phyloP scores from a whole-genome alignment of 2,888 invertebrate genomes.

The Diaperis boleti region DNA sequence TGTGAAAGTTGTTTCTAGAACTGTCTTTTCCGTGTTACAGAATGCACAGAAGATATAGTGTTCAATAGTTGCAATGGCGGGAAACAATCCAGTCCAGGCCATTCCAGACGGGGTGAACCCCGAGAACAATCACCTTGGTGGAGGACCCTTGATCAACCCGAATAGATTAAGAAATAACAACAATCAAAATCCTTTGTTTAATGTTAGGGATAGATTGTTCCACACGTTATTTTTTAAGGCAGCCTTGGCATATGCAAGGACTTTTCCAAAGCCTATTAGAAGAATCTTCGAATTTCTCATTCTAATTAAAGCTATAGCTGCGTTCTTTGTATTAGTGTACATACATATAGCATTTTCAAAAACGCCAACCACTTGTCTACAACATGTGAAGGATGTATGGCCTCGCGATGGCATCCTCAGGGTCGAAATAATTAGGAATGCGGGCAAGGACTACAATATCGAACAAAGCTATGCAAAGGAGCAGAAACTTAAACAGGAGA shows the following conservation, averaged over 20 bases:
- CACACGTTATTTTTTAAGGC: constrained; percentile 95
- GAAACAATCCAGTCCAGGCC: constrained; percentile 48
- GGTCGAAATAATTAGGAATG: constrained; percentile 86
- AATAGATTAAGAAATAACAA: constrained; percentile 71
- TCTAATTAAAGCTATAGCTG: constrained; percentile 83
- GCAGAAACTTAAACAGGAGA: constrained; percentile 77
- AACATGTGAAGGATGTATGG: constrained; percentile 90
- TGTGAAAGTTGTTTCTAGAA: neutral
- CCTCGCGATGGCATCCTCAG: constrained; percentile 94
- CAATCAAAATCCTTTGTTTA: constrained; percentile 82
- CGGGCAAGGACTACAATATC: constrained; percentile 78
- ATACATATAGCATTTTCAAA: constrained; percentile 95
- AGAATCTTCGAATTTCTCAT: constrained; percentile 87
- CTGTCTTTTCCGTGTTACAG: constrained; percentile 21
- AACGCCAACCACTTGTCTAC: constrained; percentile 92
- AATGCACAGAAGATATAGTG: constrained; percentile 9
- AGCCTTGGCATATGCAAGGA: constrained; percentile 91
- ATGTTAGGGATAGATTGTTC: constrained; percentile 91
- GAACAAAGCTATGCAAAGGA: constrained; percentile 89
- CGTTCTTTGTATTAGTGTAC: constrained; percentile 92
- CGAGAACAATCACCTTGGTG: constrained; percentile 64
- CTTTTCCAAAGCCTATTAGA: constrained; percentile 86
- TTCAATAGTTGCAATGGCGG: constrained; percentile 47
- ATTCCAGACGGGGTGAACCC: constrained; percentile 54
- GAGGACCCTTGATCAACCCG: constrained; percentile 70